Evolutionary conservation across 2,113 vertebrate species (phyloP).

Genomic region (Petrocephalus zakoni): DNA sequence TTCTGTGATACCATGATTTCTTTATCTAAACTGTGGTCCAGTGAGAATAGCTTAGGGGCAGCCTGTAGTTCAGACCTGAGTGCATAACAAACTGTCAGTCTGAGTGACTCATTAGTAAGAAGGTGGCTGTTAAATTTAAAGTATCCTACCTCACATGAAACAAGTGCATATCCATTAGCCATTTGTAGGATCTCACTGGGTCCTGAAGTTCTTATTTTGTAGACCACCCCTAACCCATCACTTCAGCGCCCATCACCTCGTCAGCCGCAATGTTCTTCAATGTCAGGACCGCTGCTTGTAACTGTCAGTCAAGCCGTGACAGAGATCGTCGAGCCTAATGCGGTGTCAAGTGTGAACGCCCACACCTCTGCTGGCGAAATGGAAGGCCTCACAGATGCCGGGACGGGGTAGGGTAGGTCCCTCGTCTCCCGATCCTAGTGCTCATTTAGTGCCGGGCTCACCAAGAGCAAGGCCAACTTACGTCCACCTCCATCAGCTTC

Average conservation of each 20-base stretch:
- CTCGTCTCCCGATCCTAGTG: not conserved
- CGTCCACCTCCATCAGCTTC: not conserved
- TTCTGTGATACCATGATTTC: not conserved
- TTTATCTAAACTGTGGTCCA: not conserved
- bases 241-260: not conserved
- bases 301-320: not conserved
- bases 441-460: not conserved
- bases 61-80: not conserved
- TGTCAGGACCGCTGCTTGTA: not conserved
- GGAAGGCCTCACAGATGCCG: not conserved
- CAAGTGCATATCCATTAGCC: not conserved
- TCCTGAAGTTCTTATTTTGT: not conserved
- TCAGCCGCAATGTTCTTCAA: not conserved
- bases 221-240: not conserved
- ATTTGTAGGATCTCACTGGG: not conserved
- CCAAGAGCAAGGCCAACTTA: not conserved
- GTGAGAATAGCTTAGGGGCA: not conserved
- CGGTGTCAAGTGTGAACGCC: not conserved
- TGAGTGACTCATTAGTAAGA: slow-evolving; percentile 12
- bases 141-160: not conserved
- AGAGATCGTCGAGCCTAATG: not conserved
- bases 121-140: not conserved
- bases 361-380: not conserved
- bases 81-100: not conserved
- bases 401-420: not conserved